Conservation (phyloP, 2,113 vertebrate species). For the Eurystomus gularis region DNA sequence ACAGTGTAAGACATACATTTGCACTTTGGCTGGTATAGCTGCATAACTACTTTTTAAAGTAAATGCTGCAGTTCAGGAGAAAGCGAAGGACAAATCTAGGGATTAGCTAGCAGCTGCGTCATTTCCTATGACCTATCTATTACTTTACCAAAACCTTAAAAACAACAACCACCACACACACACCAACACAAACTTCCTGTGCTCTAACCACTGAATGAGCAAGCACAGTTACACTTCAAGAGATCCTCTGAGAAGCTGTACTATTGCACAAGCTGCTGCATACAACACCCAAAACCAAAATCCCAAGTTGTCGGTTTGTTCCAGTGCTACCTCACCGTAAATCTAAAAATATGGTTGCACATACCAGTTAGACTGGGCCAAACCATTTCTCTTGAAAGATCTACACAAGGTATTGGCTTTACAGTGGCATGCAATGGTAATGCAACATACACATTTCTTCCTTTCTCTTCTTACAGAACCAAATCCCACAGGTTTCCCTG, state of each 20-base stretch:
- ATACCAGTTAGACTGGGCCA: background rate
- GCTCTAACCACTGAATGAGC: slow-evolving; percentile 52
- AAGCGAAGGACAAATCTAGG: slow-evolving; percentile 12
- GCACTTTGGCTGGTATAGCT: background rate
- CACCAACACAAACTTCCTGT: slow-evolving; percentile 42
- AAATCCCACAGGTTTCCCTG: background rate
- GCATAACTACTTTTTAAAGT: background rate
- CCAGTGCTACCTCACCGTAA: background rate
- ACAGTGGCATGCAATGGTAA: background rate
- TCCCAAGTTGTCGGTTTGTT: background rate
- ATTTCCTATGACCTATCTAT: slow-evolving; percentile 63
- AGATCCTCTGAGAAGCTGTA: slow-evolving; percentile 28
- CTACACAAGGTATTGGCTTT: background rate
- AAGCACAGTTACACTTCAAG: slow-evolving; percentile 31
- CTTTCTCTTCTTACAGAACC: background rate
- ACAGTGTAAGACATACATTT: background rate
- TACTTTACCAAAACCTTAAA: slow-evolving; percentile 51
- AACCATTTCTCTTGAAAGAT: background rate
- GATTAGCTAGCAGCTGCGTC: slow-evolving; percentile 39
- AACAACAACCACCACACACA: background rate
- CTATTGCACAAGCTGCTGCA: slow-evolving; percentile 53
- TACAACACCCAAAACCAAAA: slow-evolving; percentile 32
- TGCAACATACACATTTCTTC: background rate
- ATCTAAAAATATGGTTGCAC: background rate
- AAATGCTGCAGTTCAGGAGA: slow-evolving; percentile 32